Percentiles rank a stretch among this genome's conserved stretches.
Evolutionary conservation across 2,113 vertebrate genomes (phyloP).

Genomic region (Atractosteus spatula): DNA sequence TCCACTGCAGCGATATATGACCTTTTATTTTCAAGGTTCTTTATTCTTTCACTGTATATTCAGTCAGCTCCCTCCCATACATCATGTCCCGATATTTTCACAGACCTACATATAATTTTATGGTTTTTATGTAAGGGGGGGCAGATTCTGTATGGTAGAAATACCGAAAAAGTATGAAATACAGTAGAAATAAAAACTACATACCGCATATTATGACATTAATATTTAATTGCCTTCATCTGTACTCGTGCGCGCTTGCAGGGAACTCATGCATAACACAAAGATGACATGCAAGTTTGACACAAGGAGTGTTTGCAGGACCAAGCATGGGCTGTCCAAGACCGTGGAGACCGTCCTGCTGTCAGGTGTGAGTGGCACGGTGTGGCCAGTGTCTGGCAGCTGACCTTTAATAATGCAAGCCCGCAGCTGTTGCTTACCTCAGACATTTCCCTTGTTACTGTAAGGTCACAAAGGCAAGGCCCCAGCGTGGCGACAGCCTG

Average conservation of each 20-base stretch:
- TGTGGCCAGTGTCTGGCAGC: neutral
- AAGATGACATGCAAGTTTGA: neutral
- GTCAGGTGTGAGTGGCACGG: neutral
- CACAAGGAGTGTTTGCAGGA: neutral
- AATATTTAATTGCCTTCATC: constrained; percentile 1
- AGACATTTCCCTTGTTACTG: neutral
- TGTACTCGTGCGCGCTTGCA: neutral
- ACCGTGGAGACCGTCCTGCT: neutral
- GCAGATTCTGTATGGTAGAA: too few species aligned
- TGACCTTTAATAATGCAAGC: neutral
- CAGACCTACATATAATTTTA: too few species aligned
- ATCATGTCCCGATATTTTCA: too few species aligned
- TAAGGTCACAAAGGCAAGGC: neutral
- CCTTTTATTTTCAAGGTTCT: too few species aligned
- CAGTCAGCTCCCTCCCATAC: too few species aligned
- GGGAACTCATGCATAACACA: neutral
- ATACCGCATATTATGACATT: neutral
- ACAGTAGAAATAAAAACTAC: too few species aligned
- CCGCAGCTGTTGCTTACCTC: neutral
- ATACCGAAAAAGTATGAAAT: too few species aligned
- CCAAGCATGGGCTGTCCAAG: neutral
- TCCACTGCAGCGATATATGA: too few species aligned
- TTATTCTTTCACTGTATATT: too few species aligned
- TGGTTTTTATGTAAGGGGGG: too few species aligned
- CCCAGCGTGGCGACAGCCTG: too few species aligned